A percentile compares a stretch with the other conserved stretches of the same genome.
phyloP scores from a whole-genome alignment of 1,140 invertebrate genomes.

The Apis dorsata region DNA sequence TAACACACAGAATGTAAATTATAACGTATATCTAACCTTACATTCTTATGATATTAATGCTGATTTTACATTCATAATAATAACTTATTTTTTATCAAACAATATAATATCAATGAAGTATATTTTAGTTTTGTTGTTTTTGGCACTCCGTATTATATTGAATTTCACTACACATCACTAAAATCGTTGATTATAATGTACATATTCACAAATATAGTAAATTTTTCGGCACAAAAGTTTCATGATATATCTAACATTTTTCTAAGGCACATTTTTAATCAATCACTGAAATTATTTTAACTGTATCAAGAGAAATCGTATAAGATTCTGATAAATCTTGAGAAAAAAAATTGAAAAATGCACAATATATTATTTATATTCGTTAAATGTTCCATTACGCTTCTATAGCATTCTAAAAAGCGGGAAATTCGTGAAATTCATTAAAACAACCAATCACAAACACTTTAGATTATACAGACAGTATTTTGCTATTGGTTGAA shows the following conservation, averaged over 20 bases:
- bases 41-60: slow-evolving; percentile 30
- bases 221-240: slow-evolving; percentile 26
- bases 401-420: slow-evolving; percentile 27
- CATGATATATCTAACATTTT: slow-evolving; percentile 37
- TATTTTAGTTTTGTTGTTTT: not conserved
- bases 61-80: slow-evolving; percentile 19
- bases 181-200: slow-evolving; percentile 22
- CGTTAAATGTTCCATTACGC: slow-evolving; percentile 31
- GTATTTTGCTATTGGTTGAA: slow-evolving; percentile 12
- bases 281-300: not conserved
- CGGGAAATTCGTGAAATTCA: slow-evolving; percentile 37
- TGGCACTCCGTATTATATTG: slow-evolving; percentile 3
- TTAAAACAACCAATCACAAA: slow-evolving; percentile 30
- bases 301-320: not conserved
- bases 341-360: slow-evolving; percentile 36
- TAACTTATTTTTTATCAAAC: slow-evolving; percentile 6
- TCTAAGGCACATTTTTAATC: slow-evolving; percentile 57
- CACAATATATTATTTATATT: slow-evolving; percentile 63
- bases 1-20: slow-evolving; percentile 8
- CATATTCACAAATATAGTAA: slow-evolving; percentile 34
- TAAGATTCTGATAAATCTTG: slow-evolving; percentile 10
- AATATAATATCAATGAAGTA: not conserved
- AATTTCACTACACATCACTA: slow-evolving; percentile 31
- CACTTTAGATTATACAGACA: not conserved
- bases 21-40: slow-evolving; percentile 55